Evolutionary conservation across 2,797 vertebrate genomes (phyloP), one percentile per base, ranked within the genome.

Genomic region (Sebastes itinus): DNA sequence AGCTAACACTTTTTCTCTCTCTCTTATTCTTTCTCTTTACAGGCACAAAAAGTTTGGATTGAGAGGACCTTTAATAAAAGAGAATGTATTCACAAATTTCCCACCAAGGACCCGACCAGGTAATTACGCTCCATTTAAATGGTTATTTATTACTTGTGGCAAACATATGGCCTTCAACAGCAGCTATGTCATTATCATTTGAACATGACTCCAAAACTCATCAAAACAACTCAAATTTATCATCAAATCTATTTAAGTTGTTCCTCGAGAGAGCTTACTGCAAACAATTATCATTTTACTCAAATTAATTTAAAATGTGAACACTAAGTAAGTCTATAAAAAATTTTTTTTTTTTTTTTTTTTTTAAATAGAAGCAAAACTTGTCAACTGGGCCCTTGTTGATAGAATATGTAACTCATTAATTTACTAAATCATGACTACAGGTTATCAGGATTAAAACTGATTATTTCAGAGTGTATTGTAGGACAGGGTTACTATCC

Each of bases 11-110:
- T 79, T 32, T 79, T 72, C 33, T 4, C 52, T 70, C 5, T 63
- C 14, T 78, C 13, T 72, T 33, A 9, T 13, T 14, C 78, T 65
- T 83, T 88, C 32, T 84, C 70, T 67, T 60, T 32, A 81, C 88
- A 99, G 98, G 95, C 95, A 81, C 97, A 98, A 80, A 99, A 95
- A 92, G 95, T 95, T 75, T 99, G 99, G 99, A 97, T 99, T 85
- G 99, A 99, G 89, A 99, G 96, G 89, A 98, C 96, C 10, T 99
- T 99, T 90, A 91, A 92, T 55, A 99, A 98, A 94, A 95, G 97
- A 92, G 98, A 99, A 95, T 99, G 99, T 78, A 88, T 97, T 88
- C 96, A 95, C 75, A 88, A 98, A 81, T 96, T 98, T 92, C 97
- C 97, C 82, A 97, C 89, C 87, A 99, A 98, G 93, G 99, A 99